Evolutionary conservation across 2,797 vertebrate genomes (phyloP).

Genomic region (Pseudochirops cupreus): DNA sequence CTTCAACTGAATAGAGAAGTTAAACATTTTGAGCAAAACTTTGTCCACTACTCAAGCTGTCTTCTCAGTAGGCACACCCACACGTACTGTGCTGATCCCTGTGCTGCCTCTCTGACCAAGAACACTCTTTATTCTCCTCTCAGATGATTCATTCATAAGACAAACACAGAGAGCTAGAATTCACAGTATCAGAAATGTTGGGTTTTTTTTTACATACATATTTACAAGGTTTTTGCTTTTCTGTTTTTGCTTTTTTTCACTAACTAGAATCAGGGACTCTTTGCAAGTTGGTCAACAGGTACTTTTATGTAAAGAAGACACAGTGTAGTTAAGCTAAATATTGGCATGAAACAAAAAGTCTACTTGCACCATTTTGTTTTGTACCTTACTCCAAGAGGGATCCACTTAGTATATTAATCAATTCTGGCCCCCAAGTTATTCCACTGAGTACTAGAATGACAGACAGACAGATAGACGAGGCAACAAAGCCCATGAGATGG

Average conservation of each 20-base stretch:
- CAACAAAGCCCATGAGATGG: not conserved
- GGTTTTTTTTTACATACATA: not conserved
- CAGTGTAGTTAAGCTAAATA: not conserved
- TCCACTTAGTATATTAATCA: not conserved
- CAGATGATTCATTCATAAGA: not conserved
- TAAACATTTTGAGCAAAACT: conserved; percentile 56
- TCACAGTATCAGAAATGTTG: not conserved
- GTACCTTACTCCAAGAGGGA: not conserved
- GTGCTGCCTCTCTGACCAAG: not conserved
- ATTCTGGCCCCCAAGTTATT: not conserved
- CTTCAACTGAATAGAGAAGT: conserved; percentile 75
- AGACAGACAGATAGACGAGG: not conserved
- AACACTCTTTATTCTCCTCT: not conserved
- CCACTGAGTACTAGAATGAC: not conserved
- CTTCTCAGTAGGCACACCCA: not conserved
- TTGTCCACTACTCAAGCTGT: not conserved
- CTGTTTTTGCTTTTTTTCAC: not conserved
- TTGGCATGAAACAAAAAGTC: not conserved
- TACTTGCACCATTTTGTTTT: not conserved
- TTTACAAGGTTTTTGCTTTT: not conserved
- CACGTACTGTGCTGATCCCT: not conserved
- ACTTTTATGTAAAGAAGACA: not conserved
- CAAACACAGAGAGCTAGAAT: not conserved
- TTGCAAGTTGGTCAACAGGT: not conserved
- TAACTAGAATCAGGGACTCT: not conserved